phyloP scores from a whole-genome alignment of 2,113 vertebrate species.

The Silurus asotus region DNA sequence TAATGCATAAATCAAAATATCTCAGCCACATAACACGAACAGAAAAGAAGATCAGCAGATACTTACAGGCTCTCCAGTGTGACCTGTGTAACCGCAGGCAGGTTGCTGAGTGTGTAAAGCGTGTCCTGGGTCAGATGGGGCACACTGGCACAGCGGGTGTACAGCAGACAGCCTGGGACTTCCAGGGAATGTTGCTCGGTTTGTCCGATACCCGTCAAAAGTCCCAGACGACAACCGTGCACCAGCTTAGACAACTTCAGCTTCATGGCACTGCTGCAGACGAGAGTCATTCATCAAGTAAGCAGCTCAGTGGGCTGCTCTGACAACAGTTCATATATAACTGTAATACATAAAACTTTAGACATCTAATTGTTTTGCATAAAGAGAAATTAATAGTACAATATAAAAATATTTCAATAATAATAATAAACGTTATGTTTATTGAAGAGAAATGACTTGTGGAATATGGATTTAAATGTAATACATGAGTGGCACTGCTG shows the following conservation, averaged over 20 bases:
- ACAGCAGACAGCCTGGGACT: slow-evolving; percentile 86
- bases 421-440: background rate
- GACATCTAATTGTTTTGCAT: background rate
- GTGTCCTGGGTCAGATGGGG: slow-evolving; percentile 89
- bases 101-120: slow-evolving; percentile 69
- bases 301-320: background rate
- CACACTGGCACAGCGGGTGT: slow-evolving; percentile 83
- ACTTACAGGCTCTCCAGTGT: slow-evolving; percentile 81
- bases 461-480: background rate
- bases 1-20: background rate
- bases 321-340: background rate
- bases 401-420: background rate
- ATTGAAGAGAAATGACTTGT: background rate
- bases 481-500: background rate
- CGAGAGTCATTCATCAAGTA: background rate
- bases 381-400: background rate
- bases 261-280: slow-evolving; percentile 70
- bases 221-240: slow-evolving; percentile 80
- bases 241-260: slow-evolving; percentile 76
- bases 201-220: slow-evolving; percentile 76
- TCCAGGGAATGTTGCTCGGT: slow-evolving; percentile 71
- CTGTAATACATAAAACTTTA: background rate
- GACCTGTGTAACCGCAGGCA: slow-evolving; percentile 83
- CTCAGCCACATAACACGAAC: background rate
- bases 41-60: background rate